Evolutionary conservation across 2,113 vertebrate genomes (phyloP), one percentile per base, ranked within the genome.

Genomic region (Gavia stellata): DNA sequence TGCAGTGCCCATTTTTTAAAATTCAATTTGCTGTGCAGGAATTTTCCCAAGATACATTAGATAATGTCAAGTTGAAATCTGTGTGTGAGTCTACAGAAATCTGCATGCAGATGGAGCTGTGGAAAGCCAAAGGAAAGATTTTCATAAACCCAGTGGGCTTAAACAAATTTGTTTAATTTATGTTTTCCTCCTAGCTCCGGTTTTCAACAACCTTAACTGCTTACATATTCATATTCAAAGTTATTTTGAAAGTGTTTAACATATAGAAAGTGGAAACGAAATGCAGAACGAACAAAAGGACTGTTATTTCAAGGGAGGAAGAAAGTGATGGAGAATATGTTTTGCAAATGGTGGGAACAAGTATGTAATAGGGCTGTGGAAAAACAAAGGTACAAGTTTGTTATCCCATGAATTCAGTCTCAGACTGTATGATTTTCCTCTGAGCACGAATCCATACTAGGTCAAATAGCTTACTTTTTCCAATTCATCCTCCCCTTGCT

Each of bases 101-200:
- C 52, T 9, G 34, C 17, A 55, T 96, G 91, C 86, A 95, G 94
- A 94, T 65, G 63, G 86, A 97, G 63, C 23, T 80, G 47, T 86
- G 59, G 17, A 95, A 77, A 79, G 68, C 89, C 85, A 56, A 86
- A 95, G 65, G 63, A 88, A 95, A 77, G 42, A 38, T 53, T 83
- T 94, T 87, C 52, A 62, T 92, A 86, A 90, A 38, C 70, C 65
- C 71, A 36, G 21, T 91, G 66, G 55, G 49, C 44, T 97, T 97
- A 92, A 96, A 93, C 44, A 71, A 94, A 94, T 89, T 86, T 84
- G 75, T 95, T 95, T 95, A 96, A 90, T 92, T 97, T 86, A 33
- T 55, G 61, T 97, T 96, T 97, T 94, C 44, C 71, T 93, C 66
- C 77, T 72, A 86, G 45, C 65, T 89, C 26, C 47, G n/a, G 33